Conservation (phyloP, 2,888 invertebrate genomes). For the Chouioia cunea region DNA sequence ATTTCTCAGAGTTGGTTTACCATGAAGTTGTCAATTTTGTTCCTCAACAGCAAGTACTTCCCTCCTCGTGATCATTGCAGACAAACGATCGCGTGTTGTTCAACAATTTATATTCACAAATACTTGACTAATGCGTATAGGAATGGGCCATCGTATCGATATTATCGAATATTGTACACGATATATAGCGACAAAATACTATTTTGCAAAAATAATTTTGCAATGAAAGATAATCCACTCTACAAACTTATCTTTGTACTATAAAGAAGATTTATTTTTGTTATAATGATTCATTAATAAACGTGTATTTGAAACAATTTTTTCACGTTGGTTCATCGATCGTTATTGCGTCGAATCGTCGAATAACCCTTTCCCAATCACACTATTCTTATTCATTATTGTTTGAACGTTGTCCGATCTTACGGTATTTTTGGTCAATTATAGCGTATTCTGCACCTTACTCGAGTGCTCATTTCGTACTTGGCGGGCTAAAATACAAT, state of each 20-base stretch:
- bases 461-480: too few species aligned
- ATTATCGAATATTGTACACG: slow-evolving; percentile 14
- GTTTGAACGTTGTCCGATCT: too few species aligned
- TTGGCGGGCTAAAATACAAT: too few species aligned
- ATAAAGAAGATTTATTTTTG: slow-evolving; percentile 54
- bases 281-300: slow-evolving; percentile 44
- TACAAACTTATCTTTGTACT: slow-evolving; percentile 48
- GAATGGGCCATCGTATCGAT: not conserved
- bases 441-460: too few species aligned
- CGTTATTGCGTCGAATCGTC: not conserved
- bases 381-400: too few species aligned
- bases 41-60: slow-evolving; percentile 69
- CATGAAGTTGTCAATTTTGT: slow-evolving; percentile 85
- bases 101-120: too few species aligned
- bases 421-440: too few species aligned
- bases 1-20: slow-evolving; percentile 80
- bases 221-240: not conserved
- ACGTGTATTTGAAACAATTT: not conserved
- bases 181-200: too few species aligned
- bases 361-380: too few species aligned
- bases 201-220: slow-evolving; percentile 50
- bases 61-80: slow-evolving; percentile 6
- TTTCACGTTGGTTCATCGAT: not conserved
- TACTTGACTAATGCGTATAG: too few species aligned
- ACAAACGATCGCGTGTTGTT: too few species aligned